Evolutionary conservation across 2,113 vertebrate genomes (phyloP), one percentile per base, ranked within the genome.

Genomic region (Anser brachyrhynchus): DNA sequence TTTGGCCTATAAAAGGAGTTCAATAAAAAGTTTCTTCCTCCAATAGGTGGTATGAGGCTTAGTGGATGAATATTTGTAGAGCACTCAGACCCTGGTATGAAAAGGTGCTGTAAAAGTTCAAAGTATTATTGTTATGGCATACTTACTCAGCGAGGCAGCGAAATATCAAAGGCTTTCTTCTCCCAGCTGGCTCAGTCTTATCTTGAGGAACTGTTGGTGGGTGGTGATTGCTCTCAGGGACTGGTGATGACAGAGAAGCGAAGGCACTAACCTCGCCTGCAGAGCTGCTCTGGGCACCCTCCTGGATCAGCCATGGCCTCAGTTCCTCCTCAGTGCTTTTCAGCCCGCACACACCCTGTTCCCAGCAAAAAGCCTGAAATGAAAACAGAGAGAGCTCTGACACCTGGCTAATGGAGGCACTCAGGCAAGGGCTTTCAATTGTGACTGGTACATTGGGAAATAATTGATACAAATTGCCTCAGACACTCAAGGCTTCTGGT

Each of bases 101-200:
- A 66, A 90, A 93, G 84, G 90, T 92, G 89, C 92, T 84, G 83
- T 72, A 84, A 62, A 93, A 94, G 93, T 94, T 96, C 93, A 96
- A 90, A 96, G 92, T 89, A 51, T 92, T 92, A 86, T 91, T 96
- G 93, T 96, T 95, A 96, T 64, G 84, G 93, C 84, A 92, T 81
- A 94, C 90, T 96, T 84, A 94, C 79, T 79, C 79, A 88, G 90
- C 58, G 64, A 93, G 73, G 92, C 93, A 95, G 83, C 41, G 86
- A 82, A 72, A 75, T 95, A 94, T 94, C 96, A 97, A 96, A 97
- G 93, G 79, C 76, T 94, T 94, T 93, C 83, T 96, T 61, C 88
- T 92, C 90, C 52, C 90, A 87, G 86, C 83, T 96, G 93, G 76
- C 95, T 93, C 39, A 0, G 69, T 61, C 95, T 97, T 96, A 95